phyloP scores from a whole-genome alignment of 2,113 vertebrate genomes.

The Phaethornis superciliosus region DNA sequence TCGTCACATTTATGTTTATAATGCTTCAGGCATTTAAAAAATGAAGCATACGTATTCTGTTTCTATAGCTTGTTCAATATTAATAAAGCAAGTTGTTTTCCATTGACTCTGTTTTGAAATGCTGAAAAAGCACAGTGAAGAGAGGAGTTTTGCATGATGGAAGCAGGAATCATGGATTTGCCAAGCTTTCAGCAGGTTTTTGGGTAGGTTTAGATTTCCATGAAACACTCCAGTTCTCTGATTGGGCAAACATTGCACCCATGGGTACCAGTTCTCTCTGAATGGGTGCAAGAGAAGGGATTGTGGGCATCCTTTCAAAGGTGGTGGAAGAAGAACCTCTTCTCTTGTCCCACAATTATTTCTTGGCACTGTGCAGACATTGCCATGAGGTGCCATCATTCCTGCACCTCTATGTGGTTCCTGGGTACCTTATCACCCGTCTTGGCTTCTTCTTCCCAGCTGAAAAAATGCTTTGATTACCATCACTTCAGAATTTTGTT shows the following conservation, averaged over 20 bases:
- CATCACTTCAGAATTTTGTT: background rate
- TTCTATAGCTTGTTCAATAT: background rate
- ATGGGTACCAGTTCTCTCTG: background rate
- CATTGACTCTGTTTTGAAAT: background rate
- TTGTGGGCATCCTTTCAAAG: background rate
- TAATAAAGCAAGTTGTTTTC: background rate
- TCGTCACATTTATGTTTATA: background rate
- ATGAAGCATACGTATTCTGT: background rate
- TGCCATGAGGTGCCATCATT: background rate
- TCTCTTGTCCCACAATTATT: background rate
- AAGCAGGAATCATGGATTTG: background rate
- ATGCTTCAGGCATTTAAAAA: background rate
- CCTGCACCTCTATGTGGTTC: background rate
- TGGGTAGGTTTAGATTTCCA: background rate
- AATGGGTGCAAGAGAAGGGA: background rate
- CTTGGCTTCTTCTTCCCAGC: background rate
- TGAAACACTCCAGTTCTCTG: background rate
- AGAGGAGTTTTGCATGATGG: background rate
- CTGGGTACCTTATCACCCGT: accelerated
- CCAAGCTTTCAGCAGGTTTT: background rate
- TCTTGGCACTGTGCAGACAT: background rate
- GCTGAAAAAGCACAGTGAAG: background rate
- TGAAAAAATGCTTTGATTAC: background rate
- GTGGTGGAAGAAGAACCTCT: background rate
- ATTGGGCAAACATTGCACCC: no score